Evolutionary conservation across 2,888 invertebrate genomes (phyloP), one percentile per base, ranked within the genome.

Genomic region (Amphipyra tragopoginis): DNA sequence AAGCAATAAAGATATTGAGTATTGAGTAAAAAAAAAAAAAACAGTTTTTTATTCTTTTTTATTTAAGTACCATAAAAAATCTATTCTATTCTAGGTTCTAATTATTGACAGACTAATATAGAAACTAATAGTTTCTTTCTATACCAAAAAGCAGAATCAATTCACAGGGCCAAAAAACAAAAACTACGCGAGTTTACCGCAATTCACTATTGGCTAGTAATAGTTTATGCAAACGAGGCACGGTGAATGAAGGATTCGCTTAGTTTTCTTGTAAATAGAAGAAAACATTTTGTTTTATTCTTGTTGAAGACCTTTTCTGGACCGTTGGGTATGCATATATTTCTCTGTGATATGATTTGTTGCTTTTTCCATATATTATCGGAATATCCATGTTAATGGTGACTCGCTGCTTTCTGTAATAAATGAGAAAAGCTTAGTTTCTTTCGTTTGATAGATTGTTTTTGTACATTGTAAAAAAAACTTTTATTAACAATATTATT

Each of bases 221-320:
- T n/a, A 48, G 29, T 21, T 0, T 13, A 62, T 67, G 53, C 58
- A 81, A 88, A 85, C 88, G 79, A 72, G 73, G 80, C 88, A 78
- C 66, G 52, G 56, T 58, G 77, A 81, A 85, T 85, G 86, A 87
- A 82, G 81, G 80, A 88, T 87, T 83, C 81, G 77, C 79, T 83
- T 84, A 88, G 84, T 87, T 86, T 83, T 77, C 82, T 85, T 81
- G 81, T 82, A 87, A 87, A 85, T 86, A 84, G 81, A 85, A 76
- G 84, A 83, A 86, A 85, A 87, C 82, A 87, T 88, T 86, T 85
- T 85, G 84, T 89, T 87, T 86, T 85, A 85, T 85, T 85, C 80
- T 75, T 78, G 74, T 68, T 75, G 65, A 80, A 75, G 75, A 80
- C 77, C 81, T 83, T 79, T 86, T 86, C 83, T 75, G 82, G 81